Percentiles rank a stretch among this genome's conserved stretches.
Conservation (phyloP, 2,113 vertebrate genomes). For the Echinops telfairi region DNA sequence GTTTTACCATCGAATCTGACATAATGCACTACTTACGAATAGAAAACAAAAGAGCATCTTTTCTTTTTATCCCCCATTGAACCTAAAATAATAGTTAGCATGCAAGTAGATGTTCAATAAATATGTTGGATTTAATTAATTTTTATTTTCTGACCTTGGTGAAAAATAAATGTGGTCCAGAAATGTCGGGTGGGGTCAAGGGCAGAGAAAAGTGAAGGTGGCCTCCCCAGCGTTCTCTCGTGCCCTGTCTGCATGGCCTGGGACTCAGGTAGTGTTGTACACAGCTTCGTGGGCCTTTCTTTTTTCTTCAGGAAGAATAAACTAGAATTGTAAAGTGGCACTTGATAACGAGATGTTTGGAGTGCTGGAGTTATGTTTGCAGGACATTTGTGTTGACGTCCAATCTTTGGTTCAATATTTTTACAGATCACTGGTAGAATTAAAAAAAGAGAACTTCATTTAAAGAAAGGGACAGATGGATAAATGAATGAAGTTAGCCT, state of each 20-base stretch:
- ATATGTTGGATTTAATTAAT: neutral
- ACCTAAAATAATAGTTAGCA: neutral
- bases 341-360: neutral
- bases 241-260: neutral
- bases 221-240: neutral
- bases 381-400: neutral
- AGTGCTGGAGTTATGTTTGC: neutral
- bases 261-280: neutral
- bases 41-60: neutral
- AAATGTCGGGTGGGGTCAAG: neutral
- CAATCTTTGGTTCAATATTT: neutral
- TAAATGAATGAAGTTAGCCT: constrained; percentile 33
- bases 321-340: neutral
- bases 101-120: neutral
- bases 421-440: constrained; percentile 6
- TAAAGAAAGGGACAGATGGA: constrained; percentile 23
- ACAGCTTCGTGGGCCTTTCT: neutral
- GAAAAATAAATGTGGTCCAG: neutral
- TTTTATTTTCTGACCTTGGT: neutral
- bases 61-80: neutral
- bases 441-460: neutral
- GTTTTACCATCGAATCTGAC: no score
- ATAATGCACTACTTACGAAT: neutral
- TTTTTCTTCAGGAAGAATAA: neutral
- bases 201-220: neutral